Conservation (phyloP, 2,113 vertebrate species). For the Laticauda colubrina region DNA sequence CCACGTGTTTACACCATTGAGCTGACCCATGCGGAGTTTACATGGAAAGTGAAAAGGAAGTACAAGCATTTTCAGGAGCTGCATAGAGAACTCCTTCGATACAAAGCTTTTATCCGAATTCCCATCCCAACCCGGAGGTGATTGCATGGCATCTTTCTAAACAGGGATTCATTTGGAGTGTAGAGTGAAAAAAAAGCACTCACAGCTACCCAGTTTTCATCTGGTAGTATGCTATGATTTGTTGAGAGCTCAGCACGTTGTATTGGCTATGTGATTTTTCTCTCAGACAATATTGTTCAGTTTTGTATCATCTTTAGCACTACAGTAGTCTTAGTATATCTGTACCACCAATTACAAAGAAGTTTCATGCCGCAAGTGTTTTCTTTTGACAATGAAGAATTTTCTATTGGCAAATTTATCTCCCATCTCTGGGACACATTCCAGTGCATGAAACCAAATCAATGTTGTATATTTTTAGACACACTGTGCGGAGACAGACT, state of each 20-base stretch:
- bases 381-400: neutral
- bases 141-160: conserved; percentile 9
- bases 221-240: neutral
- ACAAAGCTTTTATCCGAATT: conserved; percentile 93
- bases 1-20: conserved; percentile 89
- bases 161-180: accelerated
- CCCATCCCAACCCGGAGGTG: conserved; percentile 92
- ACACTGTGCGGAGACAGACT: conserved; percentile 83
- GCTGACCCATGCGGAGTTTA: conserved; percentile 90
- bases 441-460: accelerated
- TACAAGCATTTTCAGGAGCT: conserved; percentile 96
- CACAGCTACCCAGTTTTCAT: neutral
- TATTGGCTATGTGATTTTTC: neutral
- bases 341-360: too few species aligned
- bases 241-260: neutral
- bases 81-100: conserved; percentile 89
- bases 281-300: neutral
- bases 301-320: neutral
- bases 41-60: conserved; percentile 93
- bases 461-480: conserved; percentile 67
- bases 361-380: neutral
- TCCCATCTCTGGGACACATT: accelerated
- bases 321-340: neutral
- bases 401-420: neutral
- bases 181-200: neutral